Percentiles rank a stretch among this genome's conserved stretches.
Evolutionary conservation across 2,888 invertebrate species (phyloP).

Genomic region (Actias luna): DNA sequence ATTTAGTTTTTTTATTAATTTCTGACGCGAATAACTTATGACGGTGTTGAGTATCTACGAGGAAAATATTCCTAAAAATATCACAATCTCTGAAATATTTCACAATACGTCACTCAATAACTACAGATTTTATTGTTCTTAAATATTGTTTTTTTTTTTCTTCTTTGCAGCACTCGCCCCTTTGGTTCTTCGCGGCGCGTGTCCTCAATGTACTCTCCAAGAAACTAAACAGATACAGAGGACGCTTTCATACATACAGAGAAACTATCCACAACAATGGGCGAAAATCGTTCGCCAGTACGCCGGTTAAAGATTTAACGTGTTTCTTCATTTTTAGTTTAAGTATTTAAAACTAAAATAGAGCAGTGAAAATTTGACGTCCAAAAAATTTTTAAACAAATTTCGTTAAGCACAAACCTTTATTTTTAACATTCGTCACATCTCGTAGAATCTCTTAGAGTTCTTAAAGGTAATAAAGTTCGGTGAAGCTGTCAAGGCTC

Average conservation of each 20-base stretch:
- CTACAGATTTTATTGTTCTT: neutral
- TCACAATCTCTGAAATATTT: too few relatives aligned
- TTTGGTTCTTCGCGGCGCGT: slow-evolving; percentile 86
- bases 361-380: neutral
- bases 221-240: slow-evolving; percentile 88
- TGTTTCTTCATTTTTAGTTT: neutral
- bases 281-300: slow-evolving; percentile 87
- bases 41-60: too few relatives aligned
- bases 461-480: too few relatives aligned
- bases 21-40: too few relatives aligned
- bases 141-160: slow-evolving; percentile 37
- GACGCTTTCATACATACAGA: slow-evolving; percentile 87
- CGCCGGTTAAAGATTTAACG: slow-evolving; percentile 65
- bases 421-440: too few relatives aligned
- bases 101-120: too few relatives aligned
- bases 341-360: neutral
- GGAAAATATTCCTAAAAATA: too few relatives aligned
- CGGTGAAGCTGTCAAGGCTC: too few relatives aligned
- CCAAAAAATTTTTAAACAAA: neutral
- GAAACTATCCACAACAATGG: slow-evolving; percentile 90
- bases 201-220: slow-evolving; percentile 86
- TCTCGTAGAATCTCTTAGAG: too few relatives aligned
- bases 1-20: too few relatives aligned
- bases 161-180: slow-evolving; percentile 86
- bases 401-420: neutral